Percentiles rank a stretch among this genome's conserved stretches.
phyloP scores from a whole-genome alignment of 1,140 invertebrate species.

The Cataglyphis hispanica region DNA sequence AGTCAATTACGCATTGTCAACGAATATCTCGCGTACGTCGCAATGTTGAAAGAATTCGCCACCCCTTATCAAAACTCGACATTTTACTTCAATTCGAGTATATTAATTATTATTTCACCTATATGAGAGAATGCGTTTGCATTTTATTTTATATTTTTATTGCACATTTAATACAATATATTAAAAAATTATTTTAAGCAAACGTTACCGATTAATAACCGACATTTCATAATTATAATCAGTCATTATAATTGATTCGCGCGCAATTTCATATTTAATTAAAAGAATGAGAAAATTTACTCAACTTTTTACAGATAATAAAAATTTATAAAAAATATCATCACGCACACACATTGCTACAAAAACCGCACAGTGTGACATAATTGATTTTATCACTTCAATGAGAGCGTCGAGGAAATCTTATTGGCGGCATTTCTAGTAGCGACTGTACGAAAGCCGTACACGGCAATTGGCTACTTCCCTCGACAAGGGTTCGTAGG shows the following conservation, averaged over 20 bases:
- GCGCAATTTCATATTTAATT: not conserved
- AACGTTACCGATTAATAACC: not conserved
- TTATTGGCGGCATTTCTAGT: constrained; percentile 80
- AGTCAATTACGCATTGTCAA: constrained; percentile 57
- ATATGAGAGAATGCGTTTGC: not conserved
- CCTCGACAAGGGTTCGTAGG: constrained; percentile 84
- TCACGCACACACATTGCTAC: not conserved
- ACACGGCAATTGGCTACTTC: constrained; percentile 83
- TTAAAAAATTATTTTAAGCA: not conserved
- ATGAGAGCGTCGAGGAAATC: constrained; percentile 61
- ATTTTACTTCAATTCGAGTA: constrained; percentile 12
- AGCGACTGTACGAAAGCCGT: constrained; percentile 84
- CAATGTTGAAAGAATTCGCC: constrained; percentile 22
- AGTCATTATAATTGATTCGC: not conserved
- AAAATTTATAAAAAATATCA: not conserved
- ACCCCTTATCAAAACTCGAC: not conserved
- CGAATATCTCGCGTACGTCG: constrained; percentile 55
- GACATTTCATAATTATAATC: not conserved
- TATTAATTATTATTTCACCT: constrained; percentile 5
- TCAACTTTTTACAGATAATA: not conserved
- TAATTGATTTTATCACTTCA: not conserved
- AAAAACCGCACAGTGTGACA: not conserved
- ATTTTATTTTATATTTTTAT: not conserved
- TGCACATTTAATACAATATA: not conserved
- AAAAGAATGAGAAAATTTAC: not conserved